Conservation (phyloP, 1,140 invertebrate genomes). For the Drosophila guanche region DNA sequence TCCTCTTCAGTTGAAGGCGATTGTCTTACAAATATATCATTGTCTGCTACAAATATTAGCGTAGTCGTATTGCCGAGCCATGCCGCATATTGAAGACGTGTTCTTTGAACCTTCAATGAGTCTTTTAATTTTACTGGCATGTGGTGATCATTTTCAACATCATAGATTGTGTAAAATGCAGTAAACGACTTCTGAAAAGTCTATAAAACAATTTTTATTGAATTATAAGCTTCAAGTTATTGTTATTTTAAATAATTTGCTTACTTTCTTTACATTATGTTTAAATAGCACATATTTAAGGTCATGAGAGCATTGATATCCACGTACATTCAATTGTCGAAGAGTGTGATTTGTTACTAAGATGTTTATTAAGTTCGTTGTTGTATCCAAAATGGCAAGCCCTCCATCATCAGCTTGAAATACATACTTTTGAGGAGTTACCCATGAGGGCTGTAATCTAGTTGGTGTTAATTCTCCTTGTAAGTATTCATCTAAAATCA, state of each 20-base stretch:
- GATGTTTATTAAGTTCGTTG: constrained; percentile 89
- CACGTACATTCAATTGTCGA: constrained; percentile 92
- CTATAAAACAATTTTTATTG: constrained; percentile 84
- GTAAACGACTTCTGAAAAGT: constrained; percentile 92
- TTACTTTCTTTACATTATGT: constrained; percentile 93
- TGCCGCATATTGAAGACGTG: constrained; percentile 89
- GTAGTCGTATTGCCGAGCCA: constrained; percentile 90
- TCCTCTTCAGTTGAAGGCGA: constrained; percentile 87
- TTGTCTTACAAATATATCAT: constrained; percentile 93
- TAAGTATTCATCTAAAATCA: constrained; percentile 91
- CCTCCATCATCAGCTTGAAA: constrained; percentile 93
- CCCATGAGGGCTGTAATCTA: constrained; percentile 90
- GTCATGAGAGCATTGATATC: constrained; percentile 91
- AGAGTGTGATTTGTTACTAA: constrained; percentile 93
- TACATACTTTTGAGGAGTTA: constrained; percentile 90
- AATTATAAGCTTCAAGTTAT: not conserved
- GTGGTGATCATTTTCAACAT: constrained; percentile 93
- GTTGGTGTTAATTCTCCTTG: constrained; percentile 90
- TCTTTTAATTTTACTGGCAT: constrained; percentile 90
- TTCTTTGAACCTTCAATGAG: constrained; percentile 87
- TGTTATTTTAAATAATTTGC: constrained; percentile 59
- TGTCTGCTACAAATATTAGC: constrained; percentile 90
- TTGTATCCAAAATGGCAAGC: constrained; percentile 89
- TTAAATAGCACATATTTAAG: constrained; percentile 92
- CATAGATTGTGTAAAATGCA: constrained; percentile 93